A percentile compares a stretch with the other conserved stretches of the same genome.
These are phyloP conservation scores for Musca vetustissima DNA, from an alignment of 1,140 invertebrate genomes.

Conservation along the genomic window DNA sequence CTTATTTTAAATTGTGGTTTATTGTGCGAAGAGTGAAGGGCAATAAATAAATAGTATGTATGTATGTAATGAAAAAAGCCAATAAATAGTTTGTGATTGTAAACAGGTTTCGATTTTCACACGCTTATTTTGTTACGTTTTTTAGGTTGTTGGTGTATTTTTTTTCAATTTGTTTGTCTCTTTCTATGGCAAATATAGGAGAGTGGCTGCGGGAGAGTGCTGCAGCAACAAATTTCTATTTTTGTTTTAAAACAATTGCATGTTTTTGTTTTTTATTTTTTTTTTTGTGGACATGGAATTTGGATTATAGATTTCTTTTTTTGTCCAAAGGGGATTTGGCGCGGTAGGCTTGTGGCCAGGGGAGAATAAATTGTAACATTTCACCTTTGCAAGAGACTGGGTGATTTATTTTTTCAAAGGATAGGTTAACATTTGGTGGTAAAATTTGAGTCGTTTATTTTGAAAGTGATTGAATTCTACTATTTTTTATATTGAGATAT, in stretches of 20 bases:
- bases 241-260: neutral
- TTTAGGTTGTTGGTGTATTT: neutral
- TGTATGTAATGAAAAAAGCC: neutral
- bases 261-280: neutral
- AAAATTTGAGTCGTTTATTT: too few relatives aligned
- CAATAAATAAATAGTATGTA: neutral
- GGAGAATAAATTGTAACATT: too few relatives aligned
- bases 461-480: too few relatives aligned
- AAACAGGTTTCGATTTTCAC: conserved; percentile 20
- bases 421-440: too few relatives aligned
- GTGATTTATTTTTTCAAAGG: too few relatives aligned
- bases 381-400: too few relatives aligned
- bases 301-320: too few relatives aligned
- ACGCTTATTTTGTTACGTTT: conserved; percentile 10
- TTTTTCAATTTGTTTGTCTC: neutral
- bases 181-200: neutral
- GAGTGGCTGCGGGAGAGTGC: neutral
- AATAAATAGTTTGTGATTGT: conserved; percentile 7
- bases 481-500: too few relatives aligned
- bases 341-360: too few relatives aligned
- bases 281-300: too few relatives aligned
- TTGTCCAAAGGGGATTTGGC: too few relatives aligned
- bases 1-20: conserved; percentile 6
- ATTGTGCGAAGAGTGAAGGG: conserved; percentile 11
- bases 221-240: conserved; percentile 3